These are phyloP conservation scores for Dromas ardeola DNA, from an alignment of 2,113 vertebrate genomes.

Conservation along the genomic window DNA sequence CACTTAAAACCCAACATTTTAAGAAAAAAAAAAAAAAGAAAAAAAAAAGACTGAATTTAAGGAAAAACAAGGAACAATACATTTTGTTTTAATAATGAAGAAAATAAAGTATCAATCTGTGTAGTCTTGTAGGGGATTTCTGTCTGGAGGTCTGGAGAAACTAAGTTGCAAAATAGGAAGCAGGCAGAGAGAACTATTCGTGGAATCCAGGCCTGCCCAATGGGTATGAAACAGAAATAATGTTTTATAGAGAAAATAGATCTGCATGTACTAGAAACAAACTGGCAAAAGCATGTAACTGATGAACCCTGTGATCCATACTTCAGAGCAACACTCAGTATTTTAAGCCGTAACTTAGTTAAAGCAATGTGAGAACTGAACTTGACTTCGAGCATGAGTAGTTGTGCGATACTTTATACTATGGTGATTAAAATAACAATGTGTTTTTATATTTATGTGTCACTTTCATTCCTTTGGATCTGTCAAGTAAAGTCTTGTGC, in stretches of 20 bases:
- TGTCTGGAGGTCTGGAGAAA: background rate
- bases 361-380: background rate
- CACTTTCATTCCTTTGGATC: background rate
- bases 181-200: accelerated
- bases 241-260: background rate
- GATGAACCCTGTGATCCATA: background rate
- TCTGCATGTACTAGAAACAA: background rate
- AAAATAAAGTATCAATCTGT: background rate
- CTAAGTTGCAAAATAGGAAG: background rate
- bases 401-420: background rate
- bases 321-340: background rate
- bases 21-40: background rate
- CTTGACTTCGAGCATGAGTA: background rate
- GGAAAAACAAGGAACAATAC: background rate
- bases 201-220: background rate
- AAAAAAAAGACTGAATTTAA: background rate
- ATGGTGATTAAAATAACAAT: background rate
- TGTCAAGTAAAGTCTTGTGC: background rate
- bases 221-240: background rate
- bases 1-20: background rate
- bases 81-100: background rate
- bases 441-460: background rate
- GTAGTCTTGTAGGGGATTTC: background rate
- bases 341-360: background rate
- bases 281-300: background rate